Evolutionary conservation across 2,797 vertebrate genomes (phyloP).

Genomic region (Lacerta viridis): DNA sequence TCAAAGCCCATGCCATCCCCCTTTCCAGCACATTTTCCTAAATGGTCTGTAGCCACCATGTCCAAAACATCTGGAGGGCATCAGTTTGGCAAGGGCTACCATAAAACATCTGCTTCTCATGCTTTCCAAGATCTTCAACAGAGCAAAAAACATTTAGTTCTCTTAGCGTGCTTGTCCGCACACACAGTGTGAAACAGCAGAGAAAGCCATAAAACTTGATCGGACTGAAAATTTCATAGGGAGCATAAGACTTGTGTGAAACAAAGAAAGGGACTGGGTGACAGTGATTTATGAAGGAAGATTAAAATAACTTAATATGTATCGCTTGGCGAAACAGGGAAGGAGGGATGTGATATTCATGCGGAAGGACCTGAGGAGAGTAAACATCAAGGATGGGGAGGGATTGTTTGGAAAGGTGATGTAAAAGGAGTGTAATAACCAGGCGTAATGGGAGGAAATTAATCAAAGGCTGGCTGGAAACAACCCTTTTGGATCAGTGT

Average conservation of each 20-base stretch:
- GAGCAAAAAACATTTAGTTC: constrained; percentile 43
- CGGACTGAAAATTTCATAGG: constrained; percentile 24
- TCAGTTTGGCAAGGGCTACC: too few species aligned
- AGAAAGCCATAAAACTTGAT: constrained; percentile 48
- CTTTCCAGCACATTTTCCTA: background rate
- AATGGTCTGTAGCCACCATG: background rate
- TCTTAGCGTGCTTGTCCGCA: background rate
- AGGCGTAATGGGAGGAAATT: background rate
- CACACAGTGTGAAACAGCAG: constrained; percentile 51
- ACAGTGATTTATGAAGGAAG: constrained; percentile 44
- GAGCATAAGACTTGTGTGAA: fast-evolving
- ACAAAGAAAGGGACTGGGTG: background rate
- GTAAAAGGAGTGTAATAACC: background rate
- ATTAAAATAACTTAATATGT: constrained; percentile 50
- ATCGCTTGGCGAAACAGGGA: background rate
- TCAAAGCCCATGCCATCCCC: too few species aligned
- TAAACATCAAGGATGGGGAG: background rate
- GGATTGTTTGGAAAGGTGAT: background rate
- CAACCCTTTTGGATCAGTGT: background rate
- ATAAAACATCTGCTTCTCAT: constrained; percentile 29
- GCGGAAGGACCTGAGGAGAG: background rate
- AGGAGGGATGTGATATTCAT: fast-evolving
- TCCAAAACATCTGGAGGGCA: background rate
- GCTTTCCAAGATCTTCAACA: constrained; percentile 49
- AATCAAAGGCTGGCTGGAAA: background rate